Base-by-base conservation (phyloP, 2,888 invertebrate species). In the Molorchus minor region DNA sequence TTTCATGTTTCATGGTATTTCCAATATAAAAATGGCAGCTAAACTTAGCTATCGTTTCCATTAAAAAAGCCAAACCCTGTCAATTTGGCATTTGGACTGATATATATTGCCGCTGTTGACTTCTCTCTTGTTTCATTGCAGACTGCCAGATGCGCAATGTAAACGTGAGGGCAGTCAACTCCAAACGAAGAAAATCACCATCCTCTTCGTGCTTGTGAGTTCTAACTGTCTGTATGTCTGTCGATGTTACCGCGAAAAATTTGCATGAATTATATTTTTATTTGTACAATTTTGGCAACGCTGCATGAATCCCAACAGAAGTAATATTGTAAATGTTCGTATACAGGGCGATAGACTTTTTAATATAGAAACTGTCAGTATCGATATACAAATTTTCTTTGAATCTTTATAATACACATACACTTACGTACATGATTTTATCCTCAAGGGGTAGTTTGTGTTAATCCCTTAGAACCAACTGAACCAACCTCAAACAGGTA, bases 91-190 rank as follows among this genome's bases (percentile, higher is more conserved):
- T 49, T 49, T 49, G 49, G 38, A 49, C 16, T 25, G 38, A 38
- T 38, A 25, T 61, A 62, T 69, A 62, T 70, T 74, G 68, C 67
- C 70, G 67, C 77, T 80, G 79, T 80, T 82, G 82, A 82, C 82
- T 82, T 80, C 82, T 82, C 82, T 81, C 82, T 85, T 86, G 86
- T 87, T 87, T 86, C 86, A 87, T 88, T 88, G 86, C 87, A 88
- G 88, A 88, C 86, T 87, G 85, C 86, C 87, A 87, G 86, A 87
- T 85, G 86, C 86, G 87, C 86, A 87, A 87, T 87, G 87, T 86
- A 85, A 87, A 86, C 85, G 86, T 85, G 85, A 86, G 86, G 85
- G 86, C 86, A 85, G 86, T 86, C 85, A 85, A 85, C 85, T 83
- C 84, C 83, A 86, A 86, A 84, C 83, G 86, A 85, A 85, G 85